phyloP scores from a whole-genome alignment of 2,888 invertebrate genomes.

The Esperia sulphurella region DNA sequence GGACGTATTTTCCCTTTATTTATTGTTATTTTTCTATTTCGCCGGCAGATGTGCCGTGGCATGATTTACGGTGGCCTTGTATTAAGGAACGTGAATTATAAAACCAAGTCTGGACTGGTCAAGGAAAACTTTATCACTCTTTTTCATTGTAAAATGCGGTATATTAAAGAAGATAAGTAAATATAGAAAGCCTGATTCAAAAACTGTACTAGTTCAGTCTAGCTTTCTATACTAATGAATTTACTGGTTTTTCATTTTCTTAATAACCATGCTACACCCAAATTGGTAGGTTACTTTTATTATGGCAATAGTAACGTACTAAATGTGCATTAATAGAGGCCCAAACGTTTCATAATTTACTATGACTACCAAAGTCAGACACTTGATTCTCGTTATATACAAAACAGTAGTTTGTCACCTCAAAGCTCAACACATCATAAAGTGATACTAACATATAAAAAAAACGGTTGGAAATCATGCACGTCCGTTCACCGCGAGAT shows the following conservation, averaged over 20 bases:
- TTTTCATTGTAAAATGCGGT: no score
- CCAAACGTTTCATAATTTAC: no score
- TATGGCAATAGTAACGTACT: no score
- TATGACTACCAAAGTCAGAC: no score
- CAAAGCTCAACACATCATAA: no score
- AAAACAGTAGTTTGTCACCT: not conserved
- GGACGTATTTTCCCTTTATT: conserved; percentile 59
- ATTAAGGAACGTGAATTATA: conserved; percentile 70
- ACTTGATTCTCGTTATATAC: no score
- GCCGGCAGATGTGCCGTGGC: conserved; percentile 71
- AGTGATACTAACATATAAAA: conserved; percentile 1
- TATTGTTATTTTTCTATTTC: conserved; percentile 80
- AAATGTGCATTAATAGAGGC: no score
- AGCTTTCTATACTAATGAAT: no score
- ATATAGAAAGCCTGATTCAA: not conserved
- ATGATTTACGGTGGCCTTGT: conserved; percentile 71
- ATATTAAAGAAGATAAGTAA: no score
- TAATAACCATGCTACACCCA: no score
- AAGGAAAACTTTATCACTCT: conserved; percentile 15
- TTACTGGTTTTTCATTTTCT: no score
- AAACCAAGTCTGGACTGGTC: conserved; percentile 40
- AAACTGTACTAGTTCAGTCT: not conserved
- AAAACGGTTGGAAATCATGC: conserved; percentile 29
- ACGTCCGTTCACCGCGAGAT: conserved; percentile 38
- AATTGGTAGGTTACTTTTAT: no score